These are phyloP conservation scores for Chrysochloris asiatica DNA, from an alignment of 2,113 vertebrate species.

Conservation along the genomic window DNA sequence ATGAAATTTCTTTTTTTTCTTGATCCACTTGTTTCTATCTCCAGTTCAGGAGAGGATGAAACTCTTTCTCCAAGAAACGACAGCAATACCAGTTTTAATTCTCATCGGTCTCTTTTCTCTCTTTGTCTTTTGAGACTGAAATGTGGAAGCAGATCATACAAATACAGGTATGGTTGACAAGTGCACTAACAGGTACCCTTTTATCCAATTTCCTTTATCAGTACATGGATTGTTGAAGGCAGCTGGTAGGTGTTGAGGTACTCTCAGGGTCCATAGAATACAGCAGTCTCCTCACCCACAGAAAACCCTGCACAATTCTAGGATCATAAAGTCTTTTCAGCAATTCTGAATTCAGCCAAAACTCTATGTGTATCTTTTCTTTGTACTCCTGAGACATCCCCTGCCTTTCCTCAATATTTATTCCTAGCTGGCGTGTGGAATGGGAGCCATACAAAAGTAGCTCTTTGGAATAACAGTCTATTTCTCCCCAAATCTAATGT, in stretches of 20 bases:
- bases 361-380: background rate
- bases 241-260: background rate
- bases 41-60: background rate
- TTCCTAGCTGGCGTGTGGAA: background rate
- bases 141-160: background rate
- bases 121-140: background rate
- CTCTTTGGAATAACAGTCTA: background rate
- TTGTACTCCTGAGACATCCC: background rate
- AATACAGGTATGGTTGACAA: background rate
- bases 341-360: background rate
- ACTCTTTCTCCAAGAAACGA: background rate
- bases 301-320: background rate
- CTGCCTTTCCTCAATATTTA: background rate
- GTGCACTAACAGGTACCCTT: background rate
- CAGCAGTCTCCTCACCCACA: background rate
- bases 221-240: background rate
- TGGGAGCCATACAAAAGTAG: background rate
- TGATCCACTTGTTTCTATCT: slow-evolving; percentile 13
- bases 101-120: background rate
- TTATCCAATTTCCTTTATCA: slow-evolving; percentile 19
- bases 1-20: background rate
- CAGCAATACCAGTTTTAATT: background rate
- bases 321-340: background rate
- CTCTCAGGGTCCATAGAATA: background rate
- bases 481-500: background rate